Evolutionary conservation across 2,113 vertebrate species (phyloP).

Genomic region (Poicephalus gulielmi): DNA sequence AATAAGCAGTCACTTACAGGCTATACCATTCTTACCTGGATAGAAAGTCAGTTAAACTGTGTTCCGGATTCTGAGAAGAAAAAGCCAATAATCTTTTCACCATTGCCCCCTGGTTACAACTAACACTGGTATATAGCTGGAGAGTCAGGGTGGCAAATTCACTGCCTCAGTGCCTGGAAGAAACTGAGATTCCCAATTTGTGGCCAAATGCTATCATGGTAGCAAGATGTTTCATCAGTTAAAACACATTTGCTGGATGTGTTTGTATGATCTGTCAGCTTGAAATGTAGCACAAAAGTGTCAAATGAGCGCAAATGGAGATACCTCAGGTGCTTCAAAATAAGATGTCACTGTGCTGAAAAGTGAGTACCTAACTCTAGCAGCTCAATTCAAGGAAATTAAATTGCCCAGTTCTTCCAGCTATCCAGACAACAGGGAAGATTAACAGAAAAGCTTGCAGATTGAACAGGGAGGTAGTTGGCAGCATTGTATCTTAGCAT

Average conservation of each 20-base stretch:
- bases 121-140: background rate
- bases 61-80: background rate
- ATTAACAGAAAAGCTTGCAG: background rate
- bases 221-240: constrained; percentile 14
- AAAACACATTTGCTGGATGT: background rate
- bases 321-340: constrained; percentile 34
- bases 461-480: background rate
- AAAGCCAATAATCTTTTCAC: background rate
- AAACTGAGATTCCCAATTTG: background rate
- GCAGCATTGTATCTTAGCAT: background rate
- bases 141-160: background rate
- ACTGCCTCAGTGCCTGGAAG: background rate
- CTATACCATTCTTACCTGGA: background rate
- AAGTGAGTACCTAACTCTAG: constrained; percentile 7
- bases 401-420: constrained; percentile 8
- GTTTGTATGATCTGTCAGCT: constrained; percentile 3
- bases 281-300: background rate
- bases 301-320: constrained; percentile 24
- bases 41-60: background rate
- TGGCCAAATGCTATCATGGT: background rate
- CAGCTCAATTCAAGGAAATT: background rate
- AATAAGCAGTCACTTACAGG: constrained; percentile 23
- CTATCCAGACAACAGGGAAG: background rate
- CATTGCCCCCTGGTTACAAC: background rate
- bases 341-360: constrained; percentile 35